Conservation (phyloP, 1,140 invertebrate species). For the Gryllus bimaculatus region DNA sequence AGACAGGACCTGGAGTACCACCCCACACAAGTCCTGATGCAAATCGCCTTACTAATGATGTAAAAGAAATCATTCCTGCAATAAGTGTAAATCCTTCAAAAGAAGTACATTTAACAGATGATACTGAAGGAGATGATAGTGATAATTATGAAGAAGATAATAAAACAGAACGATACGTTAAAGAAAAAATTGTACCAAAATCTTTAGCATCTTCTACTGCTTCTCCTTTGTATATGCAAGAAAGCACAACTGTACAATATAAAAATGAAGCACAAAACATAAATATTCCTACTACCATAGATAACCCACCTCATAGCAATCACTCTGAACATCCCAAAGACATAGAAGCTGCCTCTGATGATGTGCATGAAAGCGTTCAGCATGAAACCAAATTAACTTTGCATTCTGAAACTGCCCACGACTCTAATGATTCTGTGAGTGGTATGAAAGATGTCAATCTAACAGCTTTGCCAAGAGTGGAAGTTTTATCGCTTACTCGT, state of each 20-base stretch:
- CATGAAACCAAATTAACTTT: constrained; percentile 15
- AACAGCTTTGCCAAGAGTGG: constrained; percentile 19
- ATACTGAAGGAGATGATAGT: neutral
- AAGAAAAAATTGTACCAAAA: neutral
- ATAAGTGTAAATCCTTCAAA: neutral
- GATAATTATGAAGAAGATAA: constrained; percentile 10
- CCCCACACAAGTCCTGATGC: constrained; percentile 23
- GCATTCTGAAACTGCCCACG: constrained; percentile 6
- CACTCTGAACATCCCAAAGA: neutral
- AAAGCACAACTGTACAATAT: constrained; percentile 11
- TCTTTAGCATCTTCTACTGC: neutral
- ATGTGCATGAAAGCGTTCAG: neutral
- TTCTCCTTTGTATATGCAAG: neutral
- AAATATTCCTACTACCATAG: neutral
- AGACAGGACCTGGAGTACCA: constrained; percentile 19
- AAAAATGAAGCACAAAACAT: constrained; percentile 1
- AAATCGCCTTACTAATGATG: constrained; percentile 21
- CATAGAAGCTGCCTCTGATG: neutral
- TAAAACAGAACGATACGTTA: neutral
- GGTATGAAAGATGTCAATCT: neutral
- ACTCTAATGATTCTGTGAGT: neutral
- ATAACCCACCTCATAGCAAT: neutral
- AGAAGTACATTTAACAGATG: neutral
- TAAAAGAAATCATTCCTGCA: constrained; percentile 14
- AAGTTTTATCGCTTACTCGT: constrained; percentile 9